phyloP scores from a whole-genome alignment of 2,888 invertebrate species.

The Amaurobius ferox region DNA sequence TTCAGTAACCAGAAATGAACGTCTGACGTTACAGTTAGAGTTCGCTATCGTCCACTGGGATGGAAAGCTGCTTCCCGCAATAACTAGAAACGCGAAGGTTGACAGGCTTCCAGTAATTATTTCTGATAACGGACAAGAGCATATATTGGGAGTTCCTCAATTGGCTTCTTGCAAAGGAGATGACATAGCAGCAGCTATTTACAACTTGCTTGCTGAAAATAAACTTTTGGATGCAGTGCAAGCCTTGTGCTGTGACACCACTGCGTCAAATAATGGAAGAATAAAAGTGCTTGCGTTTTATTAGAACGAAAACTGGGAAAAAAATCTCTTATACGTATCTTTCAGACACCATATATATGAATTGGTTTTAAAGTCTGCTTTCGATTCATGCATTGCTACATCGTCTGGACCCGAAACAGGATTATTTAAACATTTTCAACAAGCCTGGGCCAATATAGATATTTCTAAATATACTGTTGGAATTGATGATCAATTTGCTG shows the following conservation, averaged over 20 bases:
- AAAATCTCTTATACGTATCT: conserved; percentile 1
- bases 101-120: too few species aligned
- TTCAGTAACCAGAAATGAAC: too few species aligned
- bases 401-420: background rate
- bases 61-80: too few species aligned
- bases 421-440: background rate
- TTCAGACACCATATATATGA: conserved; percentile 3
- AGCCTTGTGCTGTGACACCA: conserved; percentile 10
- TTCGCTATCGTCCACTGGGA: too few species aligned
- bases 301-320: background rate
- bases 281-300: conserved; percentile 1
- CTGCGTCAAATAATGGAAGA: background rate
- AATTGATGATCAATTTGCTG: background rate
- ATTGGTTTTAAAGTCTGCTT: background rate
- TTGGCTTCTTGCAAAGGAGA: background rate
- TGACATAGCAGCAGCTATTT: conserved; percentile 13
- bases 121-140: too few species aligned
- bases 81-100: too few species aligned
- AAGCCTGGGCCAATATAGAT: background rate
- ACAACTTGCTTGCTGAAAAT: conserved; percentile 12
- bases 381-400: background rate
- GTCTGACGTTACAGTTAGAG: too few species aligned
- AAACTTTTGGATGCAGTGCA: conserved; percentile 6
- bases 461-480: background rate
- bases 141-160: background rate